Percentiles rank a stretch among this genome's conserved stretches.
Evolutionary conservation across 2,888 invertebrate species (phyloP).

Genomic region (Atethmia centrago): DNA sequence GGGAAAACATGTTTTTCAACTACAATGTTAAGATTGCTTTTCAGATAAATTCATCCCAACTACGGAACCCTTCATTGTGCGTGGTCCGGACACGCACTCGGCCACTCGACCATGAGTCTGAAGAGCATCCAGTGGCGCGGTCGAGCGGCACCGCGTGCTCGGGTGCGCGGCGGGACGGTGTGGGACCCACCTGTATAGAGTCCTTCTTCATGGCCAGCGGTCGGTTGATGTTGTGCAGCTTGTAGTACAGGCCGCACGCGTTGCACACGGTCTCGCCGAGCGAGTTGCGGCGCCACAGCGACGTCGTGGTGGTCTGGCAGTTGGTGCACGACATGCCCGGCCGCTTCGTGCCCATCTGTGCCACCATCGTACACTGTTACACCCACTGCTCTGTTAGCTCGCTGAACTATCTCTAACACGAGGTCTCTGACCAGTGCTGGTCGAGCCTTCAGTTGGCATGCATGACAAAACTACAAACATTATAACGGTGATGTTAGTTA

Average conservation of each 20-base stretch:
- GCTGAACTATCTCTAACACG: background rate
- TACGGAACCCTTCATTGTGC: too few relatives aligned
- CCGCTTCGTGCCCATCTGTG: slow-evolving; percentile 92
- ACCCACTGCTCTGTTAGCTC: slow-evolving; percentile 23
- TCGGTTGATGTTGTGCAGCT: slow-evolving; percentile 97
- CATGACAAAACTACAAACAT: slow-evolving; percentile 36
- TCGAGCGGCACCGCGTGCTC: background rate
- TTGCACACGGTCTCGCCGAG: slow-evolving; percentile 99
- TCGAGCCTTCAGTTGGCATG: slow-evolving; percentile 31
- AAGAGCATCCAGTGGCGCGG: too few relatives aligned
- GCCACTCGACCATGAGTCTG: too few relatives aligned
- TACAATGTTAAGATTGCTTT: too few relatives aligned
- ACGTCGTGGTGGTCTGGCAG: slow-evolving; percentile 97
- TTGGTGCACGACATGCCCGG: slow-evolving; percentile 96
- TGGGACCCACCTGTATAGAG: slow-evolving; percentile 83
- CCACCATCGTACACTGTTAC: slow-evolving; percentile 47
- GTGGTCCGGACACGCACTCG: too few relatives aligned
- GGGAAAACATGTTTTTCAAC: too few relatives aligned
- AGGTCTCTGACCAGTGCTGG: background rate
- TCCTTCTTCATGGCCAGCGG: slow-evolving; percentile 96
- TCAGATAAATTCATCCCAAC: too few relatives aligned
- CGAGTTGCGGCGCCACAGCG: slow-evolving; percentile 93
- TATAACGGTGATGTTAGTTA: slow-evolving; percentile 64
- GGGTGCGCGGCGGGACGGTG: background rate
- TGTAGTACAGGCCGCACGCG: slow-evolving; percentile 99